A percentile compares a stretch with the other conserved stretches of the same genome.
phyloP scores from a whole-genome alignment of 2,888 invertebrate species.

The Venustoraphidia nigricollis region DNA sequence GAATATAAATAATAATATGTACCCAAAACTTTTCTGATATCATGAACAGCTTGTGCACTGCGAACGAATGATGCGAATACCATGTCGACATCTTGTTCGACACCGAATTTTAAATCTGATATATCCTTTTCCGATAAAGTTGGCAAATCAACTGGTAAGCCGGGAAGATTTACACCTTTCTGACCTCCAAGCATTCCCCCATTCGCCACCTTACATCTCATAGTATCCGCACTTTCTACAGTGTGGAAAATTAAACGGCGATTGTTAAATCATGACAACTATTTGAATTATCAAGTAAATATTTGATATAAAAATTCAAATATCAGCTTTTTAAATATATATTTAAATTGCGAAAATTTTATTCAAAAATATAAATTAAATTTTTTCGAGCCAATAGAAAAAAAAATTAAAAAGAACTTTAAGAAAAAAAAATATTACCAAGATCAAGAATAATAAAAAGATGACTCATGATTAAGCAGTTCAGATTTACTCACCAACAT shows the following conservation, averaged over 20 bases:
- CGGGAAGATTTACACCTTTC: constrained; percentile 36
- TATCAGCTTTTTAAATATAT: not conserved
- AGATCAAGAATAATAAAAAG: no score
- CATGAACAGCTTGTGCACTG: constrained; percentile 44
- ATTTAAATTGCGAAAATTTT: constrained; percentile 39
- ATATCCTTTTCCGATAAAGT: constrained; percentile 29
- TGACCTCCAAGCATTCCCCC: constrained; percentile 36
- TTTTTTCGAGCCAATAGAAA: no score
- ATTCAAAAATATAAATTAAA: constrained; percentile 38
- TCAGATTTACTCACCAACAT: constrained; percentile 31
- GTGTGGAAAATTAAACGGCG: constrained; percentile 25
- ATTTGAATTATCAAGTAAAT: not conserved
- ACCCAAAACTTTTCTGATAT: constrained; percentile 37
- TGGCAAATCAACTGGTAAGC: constrained; percentile 30
- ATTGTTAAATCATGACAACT: not conserved
- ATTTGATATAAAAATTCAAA: not conserved
- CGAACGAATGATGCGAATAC: constrained; percentile 66
- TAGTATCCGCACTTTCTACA: constrained; percentile 26
- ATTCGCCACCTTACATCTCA: constrained; percentile 34
- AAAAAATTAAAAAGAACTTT: no score
- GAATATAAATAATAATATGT: constrained; percentile 20
- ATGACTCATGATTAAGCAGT: no score
- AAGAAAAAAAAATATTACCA: no score
- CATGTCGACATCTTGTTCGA: constrained; percentile 56
- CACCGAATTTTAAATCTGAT: constrained; percentile 38